These are phyloP conservation scores for Orthosia incerta DNA, from an alignment of 2,888 invertebrate species.

Conservation along the genomic window DNA sequence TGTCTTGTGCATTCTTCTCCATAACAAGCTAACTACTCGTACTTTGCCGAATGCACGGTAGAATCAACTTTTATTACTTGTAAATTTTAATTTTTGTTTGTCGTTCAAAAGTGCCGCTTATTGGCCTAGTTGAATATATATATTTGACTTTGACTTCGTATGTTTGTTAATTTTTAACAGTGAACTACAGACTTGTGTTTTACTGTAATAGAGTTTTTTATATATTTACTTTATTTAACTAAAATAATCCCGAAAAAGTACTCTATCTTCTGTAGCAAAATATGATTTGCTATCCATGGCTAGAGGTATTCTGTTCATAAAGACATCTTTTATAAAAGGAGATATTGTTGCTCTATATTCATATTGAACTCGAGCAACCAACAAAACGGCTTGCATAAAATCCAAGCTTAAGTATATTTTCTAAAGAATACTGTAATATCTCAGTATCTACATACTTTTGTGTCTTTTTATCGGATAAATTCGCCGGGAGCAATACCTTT, in stretches of 20 bases:
- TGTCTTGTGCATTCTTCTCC: too few relatives aligned
- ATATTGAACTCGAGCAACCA: slow-evolving; percentile 41
- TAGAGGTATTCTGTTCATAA: neutral
- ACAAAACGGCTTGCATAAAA: slow-evolving; percentile 33
- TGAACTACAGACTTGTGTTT: neutral
- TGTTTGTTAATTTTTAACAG: neutral
- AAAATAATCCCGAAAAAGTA: neutral
- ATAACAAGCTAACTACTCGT: too few relatives aligned
- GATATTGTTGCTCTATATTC: slow-evolving; percentile 11
- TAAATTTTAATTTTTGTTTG: too few relatives aligned
- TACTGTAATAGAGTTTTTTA: neutral
- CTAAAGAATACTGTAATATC: slow-evolving; percentile 40
- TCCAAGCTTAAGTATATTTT: slow-evolving; percentile 35
- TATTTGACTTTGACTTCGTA: too few relatives aligned
- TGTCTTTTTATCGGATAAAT: slow-evolving; percentile 41
- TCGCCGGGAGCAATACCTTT: slow-evolving; percentile 15
- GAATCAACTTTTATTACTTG: too few relatives aligned
- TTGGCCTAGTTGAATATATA: too few relatives aligned
- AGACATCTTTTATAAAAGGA: slow-evolving; percentile 17
- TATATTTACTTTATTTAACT: too few relatives aligned
- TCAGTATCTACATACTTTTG: slow-evolving; percentile 24
- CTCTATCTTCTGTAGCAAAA: neutral
- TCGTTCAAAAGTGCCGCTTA: too few relatives aligned
- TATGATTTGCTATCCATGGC: neutral
- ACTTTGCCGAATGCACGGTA: too few relatives aligned